Percentiles rank a stretch among this genome's conserved stretches.
phyloP scores from a whole-genome alignment of 2,113 vertebrate species.

The Dipodomys spectabilis region DNA sequence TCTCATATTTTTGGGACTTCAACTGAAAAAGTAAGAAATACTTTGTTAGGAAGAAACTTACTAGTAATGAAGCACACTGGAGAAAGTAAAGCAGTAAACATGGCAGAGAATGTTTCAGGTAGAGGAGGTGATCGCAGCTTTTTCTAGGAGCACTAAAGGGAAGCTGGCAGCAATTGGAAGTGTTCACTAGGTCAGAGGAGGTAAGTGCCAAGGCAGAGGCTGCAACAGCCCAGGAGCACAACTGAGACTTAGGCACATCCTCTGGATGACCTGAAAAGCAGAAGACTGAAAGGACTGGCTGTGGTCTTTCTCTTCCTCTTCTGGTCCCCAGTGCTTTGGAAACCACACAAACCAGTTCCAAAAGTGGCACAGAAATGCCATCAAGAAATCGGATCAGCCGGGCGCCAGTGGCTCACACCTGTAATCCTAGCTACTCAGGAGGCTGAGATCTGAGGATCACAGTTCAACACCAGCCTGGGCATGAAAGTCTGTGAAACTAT shows the following conservation, averaged over 20 bases:
- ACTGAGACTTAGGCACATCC: background rate
- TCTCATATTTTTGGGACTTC: background rate
- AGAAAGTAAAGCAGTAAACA: background rate
- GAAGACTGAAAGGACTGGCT: background rate
- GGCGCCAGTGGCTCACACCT: no score
- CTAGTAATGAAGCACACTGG: background rate
- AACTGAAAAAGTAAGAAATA: background rate
- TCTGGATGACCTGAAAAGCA: background rate
- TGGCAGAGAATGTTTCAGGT: background rate
- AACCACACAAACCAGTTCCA: no score
- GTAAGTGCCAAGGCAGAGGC: background rate
- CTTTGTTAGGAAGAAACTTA: background rate
- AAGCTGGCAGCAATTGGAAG: background rate
- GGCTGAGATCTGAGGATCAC: no score
- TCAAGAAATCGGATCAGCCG: no score
- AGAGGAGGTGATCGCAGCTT: background rate
- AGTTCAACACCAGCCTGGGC: no score
- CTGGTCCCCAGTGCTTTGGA: no score
- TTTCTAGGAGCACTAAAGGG: background rate
- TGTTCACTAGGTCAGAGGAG: background rate
- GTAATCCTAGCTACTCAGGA: no score
- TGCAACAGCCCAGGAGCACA: background rate
- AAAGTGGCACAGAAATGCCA: no score
- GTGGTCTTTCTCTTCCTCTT: no score
- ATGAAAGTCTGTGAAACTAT: no score